These are phyloP conservation scores for Acanthosepion lycidas DNA, from an alignment of 2,888 invertebrate species.

Conservation along the genomic window DNA sequence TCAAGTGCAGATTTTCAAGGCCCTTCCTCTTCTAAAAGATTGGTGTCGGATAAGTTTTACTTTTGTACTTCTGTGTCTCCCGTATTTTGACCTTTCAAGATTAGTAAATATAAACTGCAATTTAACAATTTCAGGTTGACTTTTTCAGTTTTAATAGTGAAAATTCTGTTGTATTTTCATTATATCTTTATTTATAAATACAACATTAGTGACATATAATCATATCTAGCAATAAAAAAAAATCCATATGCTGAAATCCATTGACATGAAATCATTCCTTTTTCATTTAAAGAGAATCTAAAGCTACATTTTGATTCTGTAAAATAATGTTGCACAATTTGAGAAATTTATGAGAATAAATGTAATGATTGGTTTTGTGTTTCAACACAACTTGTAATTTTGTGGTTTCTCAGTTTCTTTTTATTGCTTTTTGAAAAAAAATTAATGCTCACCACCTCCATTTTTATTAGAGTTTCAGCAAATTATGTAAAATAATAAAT, in stretches of 20 bases:
- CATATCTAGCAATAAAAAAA: background rate
- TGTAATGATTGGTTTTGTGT: background rate
- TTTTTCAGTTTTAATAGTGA: background rate
- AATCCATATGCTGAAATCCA: background rate
- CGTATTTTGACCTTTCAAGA: too few species aligned
- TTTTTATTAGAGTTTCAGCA: background rate
- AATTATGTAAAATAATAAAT: background rate
- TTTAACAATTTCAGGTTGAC: background rate
- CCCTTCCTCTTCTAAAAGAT: too few species aligned
- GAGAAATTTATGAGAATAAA: background rate
- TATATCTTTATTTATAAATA: background rate
- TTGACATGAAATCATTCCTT: background rate
- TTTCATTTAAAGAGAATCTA: background rate
- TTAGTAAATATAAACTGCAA: too few species aligned
- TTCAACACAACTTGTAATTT: background rate
- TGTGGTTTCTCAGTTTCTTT: background rate
- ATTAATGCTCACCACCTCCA: background rate
- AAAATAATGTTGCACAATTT: background rate
- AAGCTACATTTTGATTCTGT: background rate
- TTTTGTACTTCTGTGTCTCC: too few species aligned
- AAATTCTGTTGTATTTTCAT: background rate
- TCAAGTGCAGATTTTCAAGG: too few species aligned
- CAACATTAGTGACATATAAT: background rate
- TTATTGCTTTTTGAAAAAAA: background rate
- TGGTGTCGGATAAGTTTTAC: too few species aligned